Conservation (phyloP, 1,140 invertebrate species). For the Augochlora pura region DNA sequence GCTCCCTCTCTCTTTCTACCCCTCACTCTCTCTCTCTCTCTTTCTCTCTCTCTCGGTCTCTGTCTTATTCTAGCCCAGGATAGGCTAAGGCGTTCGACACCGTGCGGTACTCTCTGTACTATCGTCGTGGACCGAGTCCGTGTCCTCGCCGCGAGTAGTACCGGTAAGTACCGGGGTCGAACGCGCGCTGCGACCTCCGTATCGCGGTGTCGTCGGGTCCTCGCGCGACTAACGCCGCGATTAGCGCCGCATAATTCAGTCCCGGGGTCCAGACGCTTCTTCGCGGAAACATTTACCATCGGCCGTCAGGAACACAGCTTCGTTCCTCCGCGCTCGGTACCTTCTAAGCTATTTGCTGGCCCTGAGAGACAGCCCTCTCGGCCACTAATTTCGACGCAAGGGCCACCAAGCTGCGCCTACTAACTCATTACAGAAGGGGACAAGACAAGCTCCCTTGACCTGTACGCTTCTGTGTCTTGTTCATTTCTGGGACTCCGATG, state of each 20-base stretch:
- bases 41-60: slow-evolving; percentile 27
- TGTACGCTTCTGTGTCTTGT: too few species aligned
- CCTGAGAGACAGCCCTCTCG: too few species aligned
- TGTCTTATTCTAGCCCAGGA: slow-evolving; percentile 19
- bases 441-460: too few species aligned
- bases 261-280: not conserved
- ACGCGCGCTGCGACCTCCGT: slow-evolving; percentile 64
- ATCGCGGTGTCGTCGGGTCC: slow-evolving; percentile 55
- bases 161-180: slow-evolving; percentile 55
- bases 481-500: too few species aligned
- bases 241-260: slow-evolving; percentile 53
- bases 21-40: slow-evolving; percentile 51
- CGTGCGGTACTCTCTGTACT: slow-evolving; percentile 65
- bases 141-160: slow-evolving; percentile 53
- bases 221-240: slow-evolving; percentile 43
- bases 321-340: too few species aligned
- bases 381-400: too few species aligned
- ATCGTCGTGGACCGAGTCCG: slow-evolving; percentile 56
- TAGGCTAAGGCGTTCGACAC: slow-evolving; percentile 58
- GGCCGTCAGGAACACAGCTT: too few species aligned
- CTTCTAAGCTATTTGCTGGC: too few species aligned
- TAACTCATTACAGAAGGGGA: too few species aligned
- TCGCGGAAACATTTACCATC: slow-evolving; percentile 38
- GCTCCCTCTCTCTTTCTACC: not conserved
- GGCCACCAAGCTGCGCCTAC: too few species aligned